Conservation (phyloP, 2,113 vertebrate genomes). For the Propithecus coquereli region DNA sequence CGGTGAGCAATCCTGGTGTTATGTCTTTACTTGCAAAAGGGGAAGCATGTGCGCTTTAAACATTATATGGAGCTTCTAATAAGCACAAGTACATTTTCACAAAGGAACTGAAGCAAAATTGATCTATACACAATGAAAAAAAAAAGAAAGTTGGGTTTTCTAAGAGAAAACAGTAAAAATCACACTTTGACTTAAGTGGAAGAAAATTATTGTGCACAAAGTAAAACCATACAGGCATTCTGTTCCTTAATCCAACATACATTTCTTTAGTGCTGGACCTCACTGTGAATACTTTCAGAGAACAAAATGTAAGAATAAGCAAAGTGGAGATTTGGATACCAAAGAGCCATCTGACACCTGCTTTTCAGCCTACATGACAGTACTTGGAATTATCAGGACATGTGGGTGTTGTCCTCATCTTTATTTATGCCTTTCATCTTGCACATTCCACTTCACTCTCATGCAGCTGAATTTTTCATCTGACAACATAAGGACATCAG, state of each 20-base stretch:
- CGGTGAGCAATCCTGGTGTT: neutral
- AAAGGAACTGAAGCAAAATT: neutral
- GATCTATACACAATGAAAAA: neutral
- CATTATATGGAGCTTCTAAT: neutral
- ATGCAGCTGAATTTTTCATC: neutral
- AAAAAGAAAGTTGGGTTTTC: neutral
- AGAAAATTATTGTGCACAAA: neutral
- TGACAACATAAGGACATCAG: neutral
- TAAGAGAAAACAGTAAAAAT: neutral
- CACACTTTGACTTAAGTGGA: neutral
- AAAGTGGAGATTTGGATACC: fast-evolving
- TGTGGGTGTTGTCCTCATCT: fast-evolving
- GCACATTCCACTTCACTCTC: neutral
- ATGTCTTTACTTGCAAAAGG: neutral
- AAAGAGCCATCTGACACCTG: neutral
- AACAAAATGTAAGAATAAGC: neutral
- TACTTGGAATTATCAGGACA: fast-evolving
- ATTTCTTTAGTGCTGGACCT: neutral
- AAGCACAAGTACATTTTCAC: neutral
- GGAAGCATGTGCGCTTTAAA: neutral
- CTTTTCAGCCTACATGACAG: neutral
- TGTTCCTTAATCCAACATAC: neutral
- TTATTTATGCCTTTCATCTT: neutral
- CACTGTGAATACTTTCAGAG: neutral
- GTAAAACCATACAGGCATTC: neutral